These are phyloP conservation scores for Conops quadrifasciatus DNA, from an alignment of 2,888 invertebrate genomes.

Conservation along the genomic window DNA sequence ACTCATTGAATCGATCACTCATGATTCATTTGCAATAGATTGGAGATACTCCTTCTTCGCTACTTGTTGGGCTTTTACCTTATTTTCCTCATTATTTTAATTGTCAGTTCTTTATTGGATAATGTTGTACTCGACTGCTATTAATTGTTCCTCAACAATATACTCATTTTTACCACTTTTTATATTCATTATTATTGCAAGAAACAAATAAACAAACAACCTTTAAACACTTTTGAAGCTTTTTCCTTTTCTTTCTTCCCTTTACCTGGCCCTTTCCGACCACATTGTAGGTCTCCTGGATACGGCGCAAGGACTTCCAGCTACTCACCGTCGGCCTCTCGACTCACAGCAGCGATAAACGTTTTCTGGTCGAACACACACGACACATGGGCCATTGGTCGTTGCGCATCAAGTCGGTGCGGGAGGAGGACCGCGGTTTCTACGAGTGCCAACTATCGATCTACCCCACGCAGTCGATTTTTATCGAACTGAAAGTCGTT, in stretches of 20 bases:
- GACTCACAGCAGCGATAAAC: constrained; percentile 72
- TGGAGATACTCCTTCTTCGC: too few relatives aligned
- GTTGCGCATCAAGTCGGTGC: constrained; percentile 65
- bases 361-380: constrained; percentile 72
- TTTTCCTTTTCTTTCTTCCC: constrained; percentile 9
- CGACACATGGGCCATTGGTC: constrained; percentile 71
- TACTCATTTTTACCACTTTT: too few relatives aligned
- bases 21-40: too few relatives aligned
- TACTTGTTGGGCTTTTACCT: too few relatives aligned
- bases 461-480: constrained; percentile 73
- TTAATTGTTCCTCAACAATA: too few relatives aligned
- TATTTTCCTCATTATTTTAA: too few relatives aligned
- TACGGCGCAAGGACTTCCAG: constrained; percentile 73
- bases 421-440: constrained; percentile 64
- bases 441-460: constrained; percentile 75
- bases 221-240: too few relatives aligned
- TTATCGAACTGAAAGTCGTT: constrained; percentile 72
- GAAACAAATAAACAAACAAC: too few relatives aligned
- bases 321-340: constrained; percentile 72
- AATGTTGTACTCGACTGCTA: too few relatives aligned
- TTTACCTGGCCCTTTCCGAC: not conserved
- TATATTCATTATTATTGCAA: too few relatives aligned
- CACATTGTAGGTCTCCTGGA: constrained; percentile 73
- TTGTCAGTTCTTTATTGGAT: too few relatives aligned
- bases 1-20: too few relatives aligned